Conservation (phyloP, 2,113 vertebrate genomes). For the Hucho hucho region DNA sequence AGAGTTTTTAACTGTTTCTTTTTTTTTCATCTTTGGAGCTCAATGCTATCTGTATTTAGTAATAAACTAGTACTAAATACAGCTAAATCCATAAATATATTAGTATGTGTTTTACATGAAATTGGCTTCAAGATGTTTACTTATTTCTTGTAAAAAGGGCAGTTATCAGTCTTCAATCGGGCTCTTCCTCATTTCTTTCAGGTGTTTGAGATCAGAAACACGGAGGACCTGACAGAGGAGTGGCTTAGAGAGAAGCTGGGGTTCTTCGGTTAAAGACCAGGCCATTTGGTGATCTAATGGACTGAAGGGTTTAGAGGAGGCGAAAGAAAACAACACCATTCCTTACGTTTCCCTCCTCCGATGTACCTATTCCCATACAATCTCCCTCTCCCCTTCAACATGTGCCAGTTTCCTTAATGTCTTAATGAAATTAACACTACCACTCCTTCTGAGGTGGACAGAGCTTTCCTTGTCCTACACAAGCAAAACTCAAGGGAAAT, state of each 20-base stretch:
- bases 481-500: not conserved
- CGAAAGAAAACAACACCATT: slow-evolving; percentile 43
- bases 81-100: too few species aligned
- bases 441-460: not conserved
- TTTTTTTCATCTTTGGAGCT: too few species aligned
- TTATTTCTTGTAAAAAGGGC: not conserved
- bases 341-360: slow-evolving; percentile 47
- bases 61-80: not conserved
- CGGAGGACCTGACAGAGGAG: slow-evolving; percentile 95
- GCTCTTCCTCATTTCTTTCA: slow-evolving; percentile 54
- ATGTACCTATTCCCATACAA: slow-evolving; percentile 23
- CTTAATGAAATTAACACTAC: slow-evolving; percentile 11
- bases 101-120: too few species aligned
- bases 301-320: slow-evolving; percentile 28
- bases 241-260: slow-evolving; percentile 95
- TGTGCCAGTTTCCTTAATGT: slow-evolving; percentile 55
- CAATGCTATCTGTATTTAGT: not conserved
- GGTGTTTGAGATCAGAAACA: slow-evolving; percentile 98
- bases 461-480: not conserved
- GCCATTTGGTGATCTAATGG: not conserved
- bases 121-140: not conserved
- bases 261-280: slow-evolving; percentile 85
- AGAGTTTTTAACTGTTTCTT: not conserved
- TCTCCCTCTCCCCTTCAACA: slow-evolving; percentile 37
- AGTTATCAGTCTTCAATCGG: not conserved